Conservation (phyloP, 2,888 invertebrate genomes). For the Atethmia centrago region DNA sequence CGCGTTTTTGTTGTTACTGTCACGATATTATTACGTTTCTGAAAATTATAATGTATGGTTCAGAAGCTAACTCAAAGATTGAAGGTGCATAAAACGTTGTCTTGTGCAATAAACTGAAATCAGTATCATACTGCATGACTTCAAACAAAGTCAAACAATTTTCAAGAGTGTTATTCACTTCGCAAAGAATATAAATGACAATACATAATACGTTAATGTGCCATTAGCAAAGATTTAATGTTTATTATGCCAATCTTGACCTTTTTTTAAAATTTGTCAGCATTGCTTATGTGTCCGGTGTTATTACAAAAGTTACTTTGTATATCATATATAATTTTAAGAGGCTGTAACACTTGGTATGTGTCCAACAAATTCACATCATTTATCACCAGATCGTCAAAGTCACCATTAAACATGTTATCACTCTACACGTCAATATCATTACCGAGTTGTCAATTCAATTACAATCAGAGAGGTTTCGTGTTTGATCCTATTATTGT, state of each 20-base stretch:
- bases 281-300: constrained; percentile 54
- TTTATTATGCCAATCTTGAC: constrained; percentile 54
- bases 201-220: constrained; percentile 61
- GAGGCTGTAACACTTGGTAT: constrained; percentile 55
- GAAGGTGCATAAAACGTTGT: constrained; percentile 24
- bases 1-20: constrained; percentile 19
- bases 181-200: constrained; percentile 61
- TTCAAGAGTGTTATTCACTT: constrained; percentile 47
- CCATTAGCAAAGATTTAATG: constrained; percentile 61
- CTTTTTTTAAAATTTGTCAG: constrained; percentile 57
- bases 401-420: constrained; percentile 64
- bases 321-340: constrained; percentile 57
- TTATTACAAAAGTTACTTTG: constrained; percentile 57
- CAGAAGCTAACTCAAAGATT: neutral
- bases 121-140: constrained; percentile 32
- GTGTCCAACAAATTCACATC: constrained; percentile 59
- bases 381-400: constrained; percentile 65
- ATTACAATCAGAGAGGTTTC: constrained; percentile 68
- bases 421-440: constrained; percentile 66
- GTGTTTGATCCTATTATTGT: constrained; percentile 70
- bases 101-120: constrained; percentile 20
- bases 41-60: neutral
- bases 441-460: constrained; percentile 66
- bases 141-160: constrained; percentile 48
- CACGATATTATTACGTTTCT: constrained; percentile 33